Evolutionary conservation across 1,140 invertebrate genomes (phyloP), one percentile per base, ranked within the genome.

Genomic region (Temnothorax curvispinosus): DNA sequence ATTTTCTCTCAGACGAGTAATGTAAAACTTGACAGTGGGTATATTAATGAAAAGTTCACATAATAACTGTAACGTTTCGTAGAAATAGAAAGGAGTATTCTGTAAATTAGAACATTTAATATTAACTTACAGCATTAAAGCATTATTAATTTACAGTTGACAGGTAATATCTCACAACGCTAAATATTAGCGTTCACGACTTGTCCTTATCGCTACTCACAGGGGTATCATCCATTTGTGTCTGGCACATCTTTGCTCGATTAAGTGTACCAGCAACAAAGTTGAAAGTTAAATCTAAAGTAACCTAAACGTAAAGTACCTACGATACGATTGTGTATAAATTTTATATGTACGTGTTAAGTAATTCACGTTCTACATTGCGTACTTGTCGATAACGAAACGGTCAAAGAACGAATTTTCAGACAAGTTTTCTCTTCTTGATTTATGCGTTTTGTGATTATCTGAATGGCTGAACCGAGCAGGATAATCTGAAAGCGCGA

Each of bases 91-190:
- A 41, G 9, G 41, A 50, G 1, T 38, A 21, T 0, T 71, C 13
- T 27, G n/a, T 50, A 3, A 60, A 62, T 62, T 72, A 13, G 9
- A 27, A 7, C 13, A 38, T 74, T 67, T 50, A 69, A 32, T 69
- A n/a, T 67, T 47, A 50, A 15, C 11, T 13, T 47, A 47, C 41
- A 27, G 41, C 1, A 21, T 67, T 44, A 8, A 67, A 69, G n/a
- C 11, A 69, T 69, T 69, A 69, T 69, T 69, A 27, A 84, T 60
- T 74, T 21, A 60, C 80, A 75, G 32, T 62, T 47, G 41, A 75
- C 4, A 27, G 21, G 4, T 27, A 1, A 38, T n/a, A 81, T 69
- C 35, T 71, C 47, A 69, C 32, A 80, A 80, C 47, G 35, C 47
- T 35, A 69, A 38, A 65, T 38, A 47, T 52, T 35, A 47, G 27